Conservation (phyloP, 2,888 invertebrate species). For the Eilema depressum region DNA sequence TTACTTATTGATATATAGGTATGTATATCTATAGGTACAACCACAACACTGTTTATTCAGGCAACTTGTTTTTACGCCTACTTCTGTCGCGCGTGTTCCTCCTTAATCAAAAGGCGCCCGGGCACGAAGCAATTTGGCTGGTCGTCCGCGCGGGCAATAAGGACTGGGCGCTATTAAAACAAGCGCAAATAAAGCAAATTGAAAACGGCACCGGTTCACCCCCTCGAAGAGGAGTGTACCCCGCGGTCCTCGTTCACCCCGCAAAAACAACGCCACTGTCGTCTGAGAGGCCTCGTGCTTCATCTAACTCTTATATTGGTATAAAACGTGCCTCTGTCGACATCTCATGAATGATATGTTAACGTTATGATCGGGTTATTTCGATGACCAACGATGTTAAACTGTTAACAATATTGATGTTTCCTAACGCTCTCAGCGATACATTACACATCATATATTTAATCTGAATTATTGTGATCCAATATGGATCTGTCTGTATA, state of each 20-base stretch:
- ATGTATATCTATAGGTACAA: conserved; percentile 28
- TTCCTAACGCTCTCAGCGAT: not conserved
- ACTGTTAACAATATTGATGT: not conserved
- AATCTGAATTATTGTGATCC: not conserved
- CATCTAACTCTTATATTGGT: conserved; percentile 58
- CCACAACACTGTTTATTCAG: conserved; percentile 54
- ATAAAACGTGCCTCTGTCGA: conserved; percentile 16
- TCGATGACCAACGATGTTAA: conserved; percentile 34
- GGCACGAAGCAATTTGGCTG: conserved; percentile 85
- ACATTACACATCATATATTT: too few species aligned
- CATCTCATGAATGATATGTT: conserved; percentile 9
- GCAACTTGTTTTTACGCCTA: conserved; percentile 74
- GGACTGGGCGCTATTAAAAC: conserved; percentile 85
- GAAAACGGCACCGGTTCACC: conserved; percentile 79
- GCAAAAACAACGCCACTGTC: conserved; percentile 72
- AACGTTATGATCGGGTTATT: conserved; percentile 48
- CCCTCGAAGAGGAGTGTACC: conserved; percentile 63
- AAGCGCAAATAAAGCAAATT: conserved; percentile 86
- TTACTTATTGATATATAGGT: conserved; percentile 17
- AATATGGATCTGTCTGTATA: not conserved
- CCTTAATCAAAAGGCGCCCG: conserved; percentile 83
- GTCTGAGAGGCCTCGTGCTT: conserved; percentile 64
- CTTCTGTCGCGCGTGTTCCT: conserved; percentile 68
- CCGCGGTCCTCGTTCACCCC: conserved; percentile 59
- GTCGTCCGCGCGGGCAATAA: conserved; percentile 81